Evolutionary conservation across 2,797 vertebrate genomes (phyloP).

Genomic region (Tenualosa ilisha): DNA sequence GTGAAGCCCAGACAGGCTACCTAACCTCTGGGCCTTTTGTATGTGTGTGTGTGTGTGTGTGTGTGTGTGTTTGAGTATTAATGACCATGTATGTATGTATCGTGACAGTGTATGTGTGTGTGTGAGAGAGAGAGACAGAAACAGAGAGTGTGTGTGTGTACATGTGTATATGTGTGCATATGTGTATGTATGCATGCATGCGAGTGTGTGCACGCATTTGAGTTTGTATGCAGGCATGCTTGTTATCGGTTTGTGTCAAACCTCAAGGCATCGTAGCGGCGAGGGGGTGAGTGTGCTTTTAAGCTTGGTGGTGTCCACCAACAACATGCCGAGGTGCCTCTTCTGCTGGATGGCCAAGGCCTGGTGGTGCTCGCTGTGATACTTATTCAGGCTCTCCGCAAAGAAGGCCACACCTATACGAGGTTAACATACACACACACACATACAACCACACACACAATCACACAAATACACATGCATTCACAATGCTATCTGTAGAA

Average conservation of each 20-base stretch:
- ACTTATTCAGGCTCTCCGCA: slow-evolving; percentile 73
- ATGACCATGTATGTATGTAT: background rate
- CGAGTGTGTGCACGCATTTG: background rate
- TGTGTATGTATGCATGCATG: background rate
- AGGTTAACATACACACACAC: slow-evolving; percentile 25
- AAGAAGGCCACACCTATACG: slow-evolving; percentile 78
- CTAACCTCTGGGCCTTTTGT: background rate
- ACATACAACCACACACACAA: slow-evolving; percentile 30
- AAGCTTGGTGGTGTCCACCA: slow-evolving; percentile 79
- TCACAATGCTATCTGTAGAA: too few species aligned
- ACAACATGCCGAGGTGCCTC: slow-evolving; percentile 79
- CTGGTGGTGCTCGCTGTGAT: slow-evolving; percentile 77
- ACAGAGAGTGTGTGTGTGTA: background rate
- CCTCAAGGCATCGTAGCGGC: slow-evolving; percentile 79
- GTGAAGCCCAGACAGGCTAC: background rate
- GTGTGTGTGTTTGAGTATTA: background rate
- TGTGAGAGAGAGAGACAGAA: too few species aligned
- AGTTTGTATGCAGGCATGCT: background rate
- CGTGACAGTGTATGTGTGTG: background rate
- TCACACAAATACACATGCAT: background rate
- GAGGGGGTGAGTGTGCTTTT: slow-evolving; percentile 80
- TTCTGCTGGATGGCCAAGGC: slow-evolving; percentile 70
- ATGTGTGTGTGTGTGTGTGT: background rate
- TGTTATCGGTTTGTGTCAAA: slow-evolving; percentile 43
- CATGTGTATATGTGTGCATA: background rate